Conservation (phyloP, 2,113 vertebrate genomes). For the Rhegmatorhina hoffmannsi region DNA sequence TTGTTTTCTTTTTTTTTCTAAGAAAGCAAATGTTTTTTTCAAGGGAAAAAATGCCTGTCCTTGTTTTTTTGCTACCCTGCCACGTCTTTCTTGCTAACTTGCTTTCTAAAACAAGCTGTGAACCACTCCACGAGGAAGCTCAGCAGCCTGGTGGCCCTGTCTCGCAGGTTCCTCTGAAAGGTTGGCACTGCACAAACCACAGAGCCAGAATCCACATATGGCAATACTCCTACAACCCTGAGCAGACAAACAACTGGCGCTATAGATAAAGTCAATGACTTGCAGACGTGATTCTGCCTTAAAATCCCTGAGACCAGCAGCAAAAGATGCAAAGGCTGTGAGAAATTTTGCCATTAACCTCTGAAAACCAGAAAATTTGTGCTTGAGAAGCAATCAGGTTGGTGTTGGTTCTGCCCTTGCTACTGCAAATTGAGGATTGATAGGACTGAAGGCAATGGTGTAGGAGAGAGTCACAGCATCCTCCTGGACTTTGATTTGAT, state of each 20-base stretch:
- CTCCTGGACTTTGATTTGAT: background rate
- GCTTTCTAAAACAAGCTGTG: background rate
- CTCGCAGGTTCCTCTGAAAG: background rate
- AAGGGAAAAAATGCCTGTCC: background rate
- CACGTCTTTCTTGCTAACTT: background rate
- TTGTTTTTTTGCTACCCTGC: background rate
- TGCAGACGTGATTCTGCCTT: rapidly evolving
- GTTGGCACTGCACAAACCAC: background rate
- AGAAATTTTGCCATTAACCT: background rate
- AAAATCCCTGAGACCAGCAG: background rate
- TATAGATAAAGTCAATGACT: background rate
- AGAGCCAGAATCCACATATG: rapidly evolving
- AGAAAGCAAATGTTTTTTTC: background rate
- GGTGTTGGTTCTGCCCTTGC: background rate
- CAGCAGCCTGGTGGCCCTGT: background rate
- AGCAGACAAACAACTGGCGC: background rate
- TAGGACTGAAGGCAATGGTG: background rate
- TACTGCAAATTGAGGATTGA: background rate
- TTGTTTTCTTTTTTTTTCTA: background rate
- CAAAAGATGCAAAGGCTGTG: background rate
- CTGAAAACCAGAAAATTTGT: background rate
- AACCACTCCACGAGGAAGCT: background rate
- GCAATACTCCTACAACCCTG: background rate
- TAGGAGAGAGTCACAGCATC: background rate
- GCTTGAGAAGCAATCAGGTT: background rate